Percentiles rank a stretch among this genome's conserved stretches.
phyloP scores from a whole-genome alignment of 1,140 invertebrate species.

The Cataglyphis hispanica region DNA sequence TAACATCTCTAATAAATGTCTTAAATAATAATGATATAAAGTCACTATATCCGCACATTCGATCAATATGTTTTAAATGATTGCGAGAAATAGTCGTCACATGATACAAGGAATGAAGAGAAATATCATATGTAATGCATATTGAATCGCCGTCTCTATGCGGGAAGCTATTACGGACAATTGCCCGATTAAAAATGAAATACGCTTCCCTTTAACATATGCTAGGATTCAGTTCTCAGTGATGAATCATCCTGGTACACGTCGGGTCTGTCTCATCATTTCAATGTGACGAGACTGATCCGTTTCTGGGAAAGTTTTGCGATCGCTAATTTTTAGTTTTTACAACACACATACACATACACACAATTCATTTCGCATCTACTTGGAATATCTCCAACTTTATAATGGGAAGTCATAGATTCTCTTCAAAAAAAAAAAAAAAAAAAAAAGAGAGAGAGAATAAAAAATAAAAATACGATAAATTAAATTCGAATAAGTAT shows the following conservation, averaged over 20 bases:
- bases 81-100: background rate
- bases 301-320: background rate
- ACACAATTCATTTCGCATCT: background rate
- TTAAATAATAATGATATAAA: background rate
- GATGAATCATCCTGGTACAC: constrained; percentile 26
- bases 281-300: background rate
- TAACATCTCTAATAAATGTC: background rate
- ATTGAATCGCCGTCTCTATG: background rate
- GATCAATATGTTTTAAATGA: background rate
- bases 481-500: constrained; percentile 11
- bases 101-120: background rate
- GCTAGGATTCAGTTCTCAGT: constrained; percentile 9
- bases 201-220: background rate
- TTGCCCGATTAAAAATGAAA: constrained; percentile 15
- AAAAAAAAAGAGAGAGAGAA: too few species aligned
- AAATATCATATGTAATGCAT: background rate
- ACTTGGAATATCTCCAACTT: constrained; percentile 23
- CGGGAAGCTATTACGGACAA: constrained; percentile 17
- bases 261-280: background rate
- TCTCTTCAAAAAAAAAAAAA: background rate
- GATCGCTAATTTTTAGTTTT: background rate
- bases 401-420: background rate
- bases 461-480: background rate
- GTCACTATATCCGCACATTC: background rate
- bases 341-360: too few species aligned